Conservation (phyloP, 2,888 invertebrate species). For the Marasmarcha lunaedactyla region DNA sequence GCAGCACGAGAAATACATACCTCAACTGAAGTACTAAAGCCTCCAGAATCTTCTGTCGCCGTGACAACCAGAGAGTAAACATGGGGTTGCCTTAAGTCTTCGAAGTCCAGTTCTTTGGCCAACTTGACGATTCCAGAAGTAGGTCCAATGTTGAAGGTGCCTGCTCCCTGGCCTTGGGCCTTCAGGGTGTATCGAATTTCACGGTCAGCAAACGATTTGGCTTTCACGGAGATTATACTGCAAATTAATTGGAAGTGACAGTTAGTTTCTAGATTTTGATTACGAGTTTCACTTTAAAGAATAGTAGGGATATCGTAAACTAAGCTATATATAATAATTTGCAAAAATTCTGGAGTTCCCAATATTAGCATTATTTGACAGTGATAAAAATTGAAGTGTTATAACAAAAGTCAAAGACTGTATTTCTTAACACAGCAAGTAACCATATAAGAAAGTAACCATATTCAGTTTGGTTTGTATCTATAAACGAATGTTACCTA, state of each 20-base stretch:
- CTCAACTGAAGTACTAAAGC: slow-evolving; percentile 95
- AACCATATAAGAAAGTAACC: too few relatives aligned
- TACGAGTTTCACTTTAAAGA: too few relatives aligned
- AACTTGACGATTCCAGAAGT: slow-evolving; percentile 95
- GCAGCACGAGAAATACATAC: slow-evolving; percentile 56
- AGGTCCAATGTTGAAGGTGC: slow-evolving; percentile 95
- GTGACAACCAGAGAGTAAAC: slow-evolving; percentile 93
- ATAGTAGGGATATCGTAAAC: too few relatives aligned
- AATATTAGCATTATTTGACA: too few relatives aligned
- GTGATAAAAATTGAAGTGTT: too few relatives aligned
- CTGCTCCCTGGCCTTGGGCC: slow-evolving; percentile 93
- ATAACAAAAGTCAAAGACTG: too few relatives aligned
- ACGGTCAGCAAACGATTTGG: slow-evolving; percentile 96
- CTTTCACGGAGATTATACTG: slow-evolving; percentile 97
- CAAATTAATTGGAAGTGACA: slow-evolving; percentile 39
- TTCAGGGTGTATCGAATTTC: slow-evolving; percentile 96
- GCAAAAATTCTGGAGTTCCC: too few relatives aligned
- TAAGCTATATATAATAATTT: too few relatives aligned
- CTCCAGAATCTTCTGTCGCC: slow-evolving; percentile 97
- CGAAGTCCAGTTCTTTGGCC: slow-evolving; percentile 96
- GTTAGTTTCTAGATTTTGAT: too few relatives aligned
- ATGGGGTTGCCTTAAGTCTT: slow-evolving; percentile 94
- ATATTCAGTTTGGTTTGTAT: too few relatives aligned
- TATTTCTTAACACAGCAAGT: too few relatives aligned
- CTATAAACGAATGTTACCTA: too few relatives aligned